Evolutionary conservation across 2,797 vertebrate genomes (phyloP).

Genomic region (Tachyglossus aculeatus): DNA sequence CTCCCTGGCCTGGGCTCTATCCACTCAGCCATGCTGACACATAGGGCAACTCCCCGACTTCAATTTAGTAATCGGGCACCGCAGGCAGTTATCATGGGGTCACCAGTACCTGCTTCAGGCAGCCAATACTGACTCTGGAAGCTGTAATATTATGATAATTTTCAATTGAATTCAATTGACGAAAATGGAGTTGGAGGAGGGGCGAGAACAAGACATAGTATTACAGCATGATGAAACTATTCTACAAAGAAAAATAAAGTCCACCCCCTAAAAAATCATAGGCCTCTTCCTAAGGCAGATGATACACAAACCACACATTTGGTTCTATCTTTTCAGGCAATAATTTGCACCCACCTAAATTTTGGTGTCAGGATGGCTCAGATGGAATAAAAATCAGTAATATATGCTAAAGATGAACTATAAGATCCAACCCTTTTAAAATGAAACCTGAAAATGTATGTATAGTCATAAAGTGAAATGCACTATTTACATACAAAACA

Average conservation of each 20-base stretch:
- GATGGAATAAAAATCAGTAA: too few species aligned
- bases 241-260: slow-evolving; percentile 49
- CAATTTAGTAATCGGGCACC: slow-evolving; percentile 37
- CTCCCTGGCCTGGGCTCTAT: too few species aligned
- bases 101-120: slow-evolving; percentile 49
- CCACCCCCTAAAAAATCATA: slow-evolving; percentile 9
- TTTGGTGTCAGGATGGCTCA: slow-evolving; percentile 26
- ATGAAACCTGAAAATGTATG: slow-evolving; percentile 11
- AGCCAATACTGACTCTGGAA: background rate
- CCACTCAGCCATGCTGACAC: too few species aligned
- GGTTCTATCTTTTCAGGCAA: slow-evolving; percentile 37
- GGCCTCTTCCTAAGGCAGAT: slow-evolving; percentile 24
- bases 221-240: slow-evolving; percentile 19
- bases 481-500: slow-evolving; percentile 15
- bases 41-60: too few species aligned
- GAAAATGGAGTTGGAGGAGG: slow-evolving; percentile 22
- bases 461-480: slow-evolving; percentile 21
- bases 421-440: slow-evolving; percentile 26
- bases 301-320: slow-evolving; percentile 9
- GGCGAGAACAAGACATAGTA: background rate
- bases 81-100: slow-evolving; percentile 26
- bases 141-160: slow-evolving; percentile 12
- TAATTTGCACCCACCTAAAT: slow-evolving; percentile 29
- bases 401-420: slow-evolving; percentile 29
- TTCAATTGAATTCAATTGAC: slow-evolving; percentile 14